Base-by-base conservation (phyloP, 23 tunicate species). In the Halocynthia roretzi region DNA sequence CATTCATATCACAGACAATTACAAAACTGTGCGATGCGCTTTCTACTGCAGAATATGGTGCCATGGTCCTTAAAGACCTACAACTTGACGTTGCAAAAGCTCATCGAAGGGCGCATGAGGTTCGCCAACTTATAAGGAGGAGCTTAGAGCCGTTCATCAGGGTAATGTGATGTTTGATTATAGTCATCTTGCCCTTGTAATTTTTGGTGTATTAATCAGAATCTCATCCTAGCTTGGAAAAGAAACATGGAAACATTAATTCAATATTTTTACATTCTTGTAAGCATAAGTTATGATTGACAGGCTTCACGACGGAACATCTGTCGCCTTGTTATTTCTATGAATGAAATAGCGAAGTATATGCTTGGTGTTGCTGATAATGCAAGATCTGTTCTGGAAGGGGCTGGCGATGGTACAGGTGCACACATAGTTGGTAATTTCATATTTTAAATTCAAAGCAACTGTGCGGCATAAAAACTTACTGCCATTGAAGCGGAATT, bases 331-430 rank as follows among this genome's bases (percentile, higher is more conserved):
- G 80, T 90, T 48, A 5, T 85, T 0, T 62, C 82, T 54, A 14
- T 90, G 80, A 90, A 90, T 72, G 86, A 70, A 77, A 21, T 85
- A 52, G 86, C 97, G 50, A 75, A 72, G 50, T 76, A 54, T 23
- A 81, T 90, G 83, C 69, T 90, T 49, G 14, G 19, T 6, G 80
- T 72, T 6, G 79, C 80, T 6, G 72, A 81, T 17, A 88, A 90
- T 60, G 83, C 90, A 8, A 83, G 77, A 14, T 75, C 82, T 14
- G 90, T 90, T 49, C 52, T 90, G 83, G 90, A 90, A 40, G 83
- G 83, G 6, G 11, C 56, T 12, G 75, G 72, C 9, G 17, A 9
- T 40, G 70, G 19, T 15, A 10, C 22, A 65, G 70, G 19, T 65
- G 5, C 70, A 11, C 7, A 7, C 44, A 63, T 8, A 63, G 68